A percentile compares a stretch with the other conserved stretches of the same genome.
Conservation (phyloP, 2,888 invertebrate genomes). For the Cacoxenus indagator region DNA sequence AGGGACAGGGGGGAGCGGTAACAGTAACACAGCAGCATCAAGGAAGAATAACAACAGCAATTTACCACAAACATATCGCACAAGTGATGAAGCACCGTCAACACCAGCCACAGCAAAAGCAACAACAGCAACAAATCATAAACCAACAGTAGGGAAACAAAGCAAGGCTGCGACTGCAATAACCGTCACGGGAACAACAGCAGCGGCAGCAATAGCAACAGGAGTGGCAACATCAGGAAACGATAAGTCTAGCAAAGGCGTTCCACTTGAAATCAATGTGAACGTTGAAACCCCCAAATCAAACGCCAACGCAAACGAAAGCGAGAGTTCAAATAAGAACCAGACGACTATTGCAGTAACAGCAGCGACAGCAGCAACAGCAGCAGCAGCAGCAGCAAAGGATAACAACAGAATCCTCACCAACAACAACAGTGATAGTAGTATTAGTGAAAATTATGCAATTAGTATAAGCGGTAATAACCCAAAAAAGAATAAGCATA, state of each 20-base stretch:
- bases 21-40: constrained; percentile 30
- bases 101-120: constrained; percentile 39
- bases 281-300: neutral
- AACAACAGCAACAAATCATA: constrained; percentile 39
- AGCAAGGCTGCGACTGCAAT: constrained; percentile 38
- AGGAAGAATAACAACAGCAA: constrained; percentile 50
- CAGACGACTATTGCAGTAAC: no score
- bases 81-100: constrained; percentile 37
- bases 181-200: constrained; percentile 41
- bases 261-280: constrained; percentile 31
- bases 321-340: no score
- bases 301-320: constrained; percentile 26
- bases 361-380: constrained; percentile 33
- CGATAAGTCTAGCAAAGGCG: constrained; percentile 32
- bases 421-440: constrained; percentile 62
- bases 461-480: constrained; percentile 46
- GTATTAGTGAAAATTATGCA: constrained; percentile 61
- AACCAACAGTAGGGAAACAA: constrained; percentile 32
- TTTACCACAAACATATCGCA: constrained; percentile 62
- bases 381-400: constrained; percentile 33
- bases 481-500: constrained; percentile 51
- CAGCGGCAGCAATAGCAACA: constrained; percentile 33
- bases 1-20: constrained; percentile 29
- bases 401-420: constrained; percentile 48
- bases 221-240: constrained; percentile 37